phyloP scores from a whole-genome alignment of 2,888 invertebrate species.

The Stenotaenia linearis region DNA sequence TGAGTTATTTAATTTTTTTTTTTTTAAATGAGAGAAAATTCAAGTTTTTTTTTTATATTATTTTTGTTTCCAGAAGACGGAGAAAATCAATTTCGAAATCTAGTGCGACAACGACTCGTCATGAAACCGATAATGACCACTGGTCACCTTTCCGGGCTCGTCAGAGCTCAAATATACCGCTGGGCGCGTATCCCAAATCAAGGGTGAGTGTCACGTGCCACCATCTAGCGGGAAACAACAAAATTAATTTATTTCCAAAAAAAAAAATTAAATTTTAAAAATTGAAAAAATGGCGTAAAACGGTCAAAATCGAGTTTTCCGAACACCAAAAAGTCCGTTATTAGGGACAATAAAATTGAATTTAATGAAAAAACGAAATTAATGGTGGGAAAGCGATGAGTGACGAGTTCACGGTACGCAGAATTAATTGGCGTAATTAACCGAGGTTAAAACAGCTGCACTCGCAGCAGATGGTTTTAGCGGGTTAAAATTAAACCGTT shows the following conservation, averaged over 20 bases:
- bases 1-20: background rate
- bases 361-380: background rate
- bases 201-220: background rate
- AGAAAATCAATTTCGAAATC: background rate
- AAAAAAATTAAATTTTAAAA: background rate
- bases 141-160: conserved; percentile 1
- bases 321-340: too few species aligned
- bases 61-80: background rate
- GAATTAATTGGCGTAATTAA: conserved; percentile 5
- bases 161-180: background rate
- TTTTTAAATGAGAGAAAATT: background rate
- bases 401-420: background rate
- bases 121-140: background rate
- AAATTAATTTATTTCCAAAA: too few species aligned
- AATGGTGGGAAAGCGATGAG: background rate
- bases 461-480: background rate
- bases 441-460: background rate
- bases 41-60: background rate
- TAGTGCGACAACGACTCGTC: background rate
- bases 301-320: too few species aligned
- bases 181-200: background rate
- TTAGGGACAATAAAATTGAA: background rate
- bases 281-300: background rate
- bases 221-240: background rate
- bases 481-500: background rate